These are phyloP conservation scores for Camelus bactrianus DNA, from an alignment of 2,113 vertebrate genomes.

Conservation along the genomic window DNA sequence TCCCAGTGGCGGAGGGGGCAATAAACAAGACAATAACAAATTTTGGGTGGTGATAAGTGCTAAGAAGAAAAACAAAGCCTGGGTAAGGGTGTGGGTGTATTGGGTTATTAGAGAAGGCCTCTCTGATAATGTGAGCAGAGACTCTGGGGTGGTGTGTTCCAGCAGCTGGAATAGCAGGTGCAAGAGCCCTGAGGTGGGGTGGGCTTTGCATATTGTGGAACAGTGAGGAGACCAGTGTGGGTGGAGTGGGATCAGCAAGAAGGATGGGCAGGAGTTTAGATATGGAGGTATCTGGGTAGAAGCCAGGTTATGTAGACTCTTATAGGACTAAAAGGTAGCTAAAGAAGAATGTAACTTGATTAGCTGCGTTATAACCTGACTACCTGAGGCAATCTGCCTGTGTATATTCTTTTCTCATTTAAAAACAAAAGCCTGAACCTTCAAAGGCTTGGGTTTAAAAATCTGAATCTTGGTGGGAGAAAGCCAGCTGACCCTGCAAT, in stretches of 20 bases:
- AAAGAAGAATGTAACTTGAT: background rate
- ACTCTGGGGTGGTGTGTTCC: background rate
- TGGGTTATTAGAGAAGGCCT: background rate
- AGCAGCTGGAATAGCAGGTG: background rate
- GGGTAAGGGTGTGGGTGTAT: background rate
- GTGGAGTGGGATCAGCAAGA: background rate
- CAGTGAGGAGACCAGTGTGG: background rate
- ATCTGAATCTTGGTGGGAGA: background rate
- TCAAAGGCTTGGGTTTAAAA: background rate
- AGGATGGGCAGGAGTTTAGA: background rate
- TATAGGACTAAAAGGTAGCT: background rate
- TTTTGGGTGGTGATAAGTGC: background rate
- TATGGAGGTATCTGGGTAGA: background rate
- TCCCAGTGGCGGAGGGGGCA: background rate
- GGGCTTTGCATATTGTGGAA: background rate
- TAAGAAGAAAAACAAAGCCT: slow-evolving; percentile 25
- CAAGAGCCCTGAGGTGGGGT: background rate
- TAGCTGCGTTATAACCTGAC: background rate
- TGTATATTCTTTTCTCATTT: background rate
- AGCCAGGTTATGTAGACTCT: background rate
- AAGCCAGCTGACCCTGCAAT: background rate
- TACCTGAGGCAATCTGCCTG: background rate
- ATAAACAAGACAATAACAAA: background rate
- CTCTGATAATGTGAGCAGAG: background rate
- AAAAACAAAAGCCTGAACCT: background rate